Evolutionary conservation across 2,113 vertebrate species (phyloP).

Genomic region (Strix aluco): DNA sequence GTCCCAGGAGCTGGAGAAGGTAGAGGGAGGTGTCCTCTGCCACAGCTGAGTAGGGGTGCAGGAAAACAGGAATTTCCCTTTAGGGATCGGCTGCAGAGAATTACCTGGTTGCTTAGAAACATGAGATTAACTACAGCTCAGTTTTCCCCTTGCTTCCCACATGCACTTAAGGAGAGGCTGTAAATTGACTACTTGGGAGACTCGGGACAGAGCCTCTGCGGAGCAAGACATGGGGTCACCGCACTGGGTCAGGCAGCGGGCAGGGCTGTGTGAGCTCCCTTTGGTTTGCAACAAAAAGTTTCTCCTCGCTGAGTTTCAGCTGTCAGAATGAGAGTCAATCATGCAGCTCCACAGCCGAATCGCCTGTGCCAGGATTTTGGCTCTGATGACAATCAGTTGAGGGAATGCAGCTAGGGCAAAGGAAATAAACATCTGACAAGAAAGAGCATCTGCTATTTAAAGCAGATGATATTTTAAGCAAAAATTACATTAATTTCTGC

Average conservation of each 20-base stretch:
- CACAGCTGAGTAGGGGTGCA: neutral
- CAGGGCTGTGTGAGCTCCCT: neutral
- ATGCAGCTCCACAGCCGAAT: fast-evolving
- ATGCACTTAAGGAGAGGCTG: neutral
- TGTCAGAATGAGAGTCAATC: neutral
- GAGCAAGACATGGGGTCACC: neutral
- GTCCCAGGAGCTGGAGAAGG: neutral
- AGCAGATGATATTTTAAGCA: neutral
- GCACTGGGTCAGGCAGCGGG: fast-evolving
- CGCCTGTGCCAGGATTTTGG: neutral
- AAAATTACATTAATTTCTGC: neutral
- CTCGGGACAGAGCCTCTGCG: fast-evolving
- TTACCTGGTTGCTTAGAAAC: slow-evolving; percentile 69
- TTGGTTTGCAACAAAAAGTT: neutral
- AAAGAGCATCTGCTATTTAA: neutral
- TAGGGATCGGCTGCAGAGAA: slow-evolving; percentile 16
- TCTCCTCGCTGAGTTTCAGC: neutral
- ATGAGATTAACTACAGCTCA: slow-evolving; percentile 34
- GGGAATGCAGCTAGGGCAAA: neutral
- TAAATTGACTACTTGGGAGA: neutral
- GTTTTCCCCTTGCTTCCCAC: slow-evolving; percentile 22
- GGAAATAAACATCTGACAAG: neutral
- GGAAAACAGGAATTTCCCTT: slow-evolving; percentile 41
- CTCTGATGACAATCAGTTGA: neutral
- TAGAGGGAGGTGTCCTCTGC: neutral